Evolutionary conservation across 2,888 invertebrate genomes (phyloP), one percentile per base, ranked within the genome.

Genomic region (Ligdia adustata): DNA sequence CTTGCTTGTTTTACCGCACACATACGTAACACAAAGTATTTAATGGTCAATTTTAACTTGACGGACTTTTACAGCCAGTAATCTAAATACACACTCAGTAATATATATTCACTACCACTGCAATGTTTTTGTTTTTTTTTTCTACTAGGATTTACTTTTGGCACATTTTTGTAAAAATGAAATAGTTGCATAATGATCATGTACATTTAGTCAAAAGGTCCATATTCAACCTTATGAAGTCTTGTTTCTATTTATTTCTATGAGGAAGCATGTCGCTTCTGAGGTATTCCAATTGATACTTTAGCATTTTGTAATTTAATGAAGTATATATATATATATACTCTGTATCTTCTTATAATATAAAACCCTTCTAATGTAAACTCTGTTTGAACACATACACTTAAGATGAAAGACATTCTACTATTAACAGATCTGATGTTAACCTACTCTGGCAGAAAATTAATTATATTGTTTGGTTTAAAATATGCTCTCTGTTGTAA

Each of bases 361-460:
- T 66, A 58, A 63, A 65, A 64, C 60, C 64, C 57, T 64, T 69
- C 53, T 60, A n/a, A 66, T 67, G 52, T 70, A 67, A 22, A 72
- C 70, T 75, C 71, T 74, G 71, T 66, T 61, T 69, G 33, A 49
- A 49, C 65, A 73, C 69, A 69, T 75, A 79, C 69, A 78, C 62
- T 55, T 77, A 71, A 42, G 73, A 75, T 73, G 78, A 75, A 75
- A 71, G 66, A 63, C 78, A 75, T 67, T 76, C 72, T 77, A 80
- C 64, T 68, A 69, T 69, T 73, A 66, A 81, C 85, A 87, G 88
- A 87, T 88, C 89, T 86, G 86, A 76, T 86, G 82, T 77, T 78
- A 75, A 68, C 73, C 74, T 78, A 78, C 69, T 72, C 72, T 50
- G 63, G 79, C 81, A 80, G 77, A 75, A 78, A 67, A 65, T 57